Evolutionary conservation across 2,888 invertebrate species (phyloP), one percentile per base, ranked within the genome.

Genomic region (Noctua janthe): DNA sequence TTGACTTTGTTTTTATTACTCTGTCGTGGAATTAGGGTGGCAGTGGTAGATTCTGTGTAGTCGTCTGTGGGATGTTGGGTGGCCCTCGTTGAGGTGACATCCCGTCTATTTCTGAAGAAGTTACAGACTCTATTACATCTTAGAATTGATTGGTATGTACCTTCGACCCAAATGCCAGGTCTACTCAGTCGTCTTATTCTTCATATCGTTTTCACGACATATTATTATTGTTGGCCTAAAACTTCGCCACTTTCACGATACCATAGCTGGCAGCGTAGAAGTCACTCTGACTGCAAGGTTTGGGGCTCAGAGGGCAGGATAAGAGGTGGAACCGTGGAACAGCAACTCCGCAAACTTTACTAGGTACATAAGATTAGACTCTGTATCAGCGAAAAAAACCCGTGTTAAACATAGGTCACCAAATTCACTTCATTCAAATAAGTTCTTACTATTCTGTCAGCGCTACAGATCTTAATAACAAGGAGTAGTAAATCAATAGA

Each of bases 1-100:
- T 86, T 86, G 87, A 73, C 69, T 81, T 77, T 80, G 87, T 87
- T 87, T 84, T 87, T 86, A 77, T 79, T 79, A 74, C 78, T 39
- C n/a, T 64, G 35, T 62, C 15, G 81, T 78, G 84, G 75, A 83
- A 83, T 76, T 81, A 78, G 74, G 87, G 78, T 67, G 74, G 15
- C 11, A 6, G 47, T 79, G 71, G 59, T 35, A 71, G 64, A 73
- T 56, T 59, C 13, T 76, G 75, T 72, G 79, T 1, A 62, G 62
- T 49, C 71, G 17, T 73, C 20, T 62, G 67, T 71, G 64, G 49
- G 59, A 72, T 49, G 66, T 7, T 84, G 84, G 83, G 84, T 84
- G 84, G 83, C 73, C 71, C 43, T 10, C 39, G 43, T 29, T 54
- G 29, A 67, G 35, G 0, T 56, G 54, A 51, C 47, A 39, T 80